These are phyloP conservation scores for Diadophis punctatus DNA, from an alignment of 2,113 vertebrate genomes.

Conservation along the genomic window DNA sequence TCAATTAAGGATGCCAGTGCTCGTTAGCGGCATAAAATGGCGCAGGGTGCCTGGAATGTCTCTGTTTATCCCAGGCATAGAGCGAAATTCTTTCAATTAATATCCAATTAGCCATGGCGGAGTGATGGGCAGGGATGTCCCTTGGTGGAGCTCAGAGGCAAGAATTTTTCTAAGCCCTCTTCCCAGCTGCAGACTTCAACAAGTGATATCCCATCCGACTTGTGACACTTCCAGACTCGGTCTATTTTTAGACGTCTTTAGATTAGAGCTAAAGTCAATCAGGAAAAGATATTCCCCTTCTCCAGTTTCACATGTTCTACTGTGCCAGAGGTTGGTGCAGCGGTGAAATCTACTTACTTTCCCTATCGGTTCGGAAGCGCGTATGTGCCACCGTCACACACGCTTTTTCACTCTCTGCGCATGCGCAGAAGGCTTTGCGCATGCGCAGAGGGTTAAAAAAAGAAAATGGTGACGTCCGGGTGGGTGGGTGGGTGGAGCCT, in stretches of 20 bases:
- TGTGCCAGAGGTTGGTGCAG: background rate
- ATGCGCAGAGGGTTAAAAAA: too few species aligned
- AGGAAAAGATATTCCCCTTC: background rate
- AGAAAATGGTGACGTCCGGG: too few species aligned
- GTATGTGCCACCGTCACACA: too few species aligned
- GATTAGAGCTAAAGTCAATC: background rate
- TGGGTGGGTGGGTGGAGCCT: too few species aligned
- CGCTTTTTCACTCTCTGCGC: too few species aligned
- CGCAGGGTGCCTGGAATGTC: background rate
- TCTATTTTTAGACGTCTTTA: background rate
- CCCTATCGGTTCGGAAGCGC: too few species aligned
- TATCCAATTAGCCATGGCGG: background rate
- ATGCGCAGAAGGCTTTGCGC: too few species aligned
- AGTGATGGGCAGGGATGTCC: background rate
- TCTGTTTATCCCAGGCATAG: background rate
- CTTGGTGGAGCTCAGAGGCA: too few species aligned
- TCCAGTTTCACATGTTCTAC: background rate
- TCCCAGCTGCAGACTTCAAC: background rate
- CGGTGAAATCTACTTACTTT: too few species aligned
- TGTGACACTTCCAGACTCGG: background rate
- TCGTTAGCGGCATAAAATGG: background rate
- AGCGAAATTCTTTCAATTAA: background rate
- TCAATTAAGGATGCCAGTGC: background rate
- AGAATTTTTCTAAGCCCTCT: background rate
- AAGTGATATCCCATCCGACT: background rate